phyloP scores from a whole-genome alignment of 2,797 vertebrate species.

The Channallabes apus region DNA sequence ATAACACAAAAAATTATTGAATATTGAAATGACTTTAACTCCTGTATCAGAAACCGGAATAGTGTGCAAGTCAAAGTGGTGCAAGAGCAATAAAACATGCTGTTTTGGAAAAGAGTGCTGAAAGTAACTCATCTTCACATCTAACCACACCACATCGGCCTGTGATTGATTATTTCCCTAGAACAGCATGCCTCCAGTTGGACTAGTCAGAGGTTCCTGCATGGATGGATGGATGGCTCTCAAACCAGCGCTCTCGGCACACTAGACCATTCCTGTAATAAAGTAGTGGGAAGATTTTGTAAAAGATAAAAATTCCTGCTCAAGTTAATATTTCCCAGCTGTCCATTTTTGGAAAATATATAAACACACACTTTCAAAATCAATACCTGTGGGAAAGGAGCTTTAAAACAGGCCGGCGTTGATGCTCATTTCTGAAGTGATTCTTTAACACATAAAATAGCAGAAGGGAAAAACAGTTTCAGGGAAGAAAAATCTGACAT shows the following conservation, averaged over 20 bases:
- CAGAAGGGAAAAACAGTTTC: not conserved
- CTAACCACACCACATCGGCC: not conserved
- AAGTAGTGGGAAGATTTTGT: not conserved
- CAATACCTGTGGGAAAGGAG: not conserved
- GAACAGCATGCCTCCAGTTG: not conserved
- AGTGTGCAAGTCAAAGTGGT: not conserved
- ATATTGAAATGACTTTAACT: too few relatives aligned
- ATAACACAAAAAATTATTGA: too few relatives aligned
- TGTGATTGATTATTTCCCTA: not conserved
- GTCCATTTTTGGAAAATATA: not conserved
- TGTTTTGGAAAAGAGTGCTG: not conserved
- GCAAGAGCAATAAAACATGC: not conserved
- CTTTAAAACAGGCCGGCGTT: not conserved
- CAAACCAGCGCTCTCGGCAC: not conserved
- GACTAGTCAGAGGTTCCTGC: too few relatives aligned
- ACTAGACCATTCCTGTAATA: not conserved
- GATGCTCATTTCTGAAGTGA: not conserved
- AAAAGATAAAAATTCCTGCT: not conserved
- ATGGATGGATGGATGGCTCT: too few relatives aligned
- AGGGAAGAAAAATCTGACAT: not conserved
- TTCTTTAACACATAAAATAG: not conserved
- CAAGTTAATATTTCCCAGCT: slow-evolving; percentile 7
- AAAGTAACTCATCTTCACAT: not conserved
- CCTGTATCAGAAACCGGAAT: not conserved
- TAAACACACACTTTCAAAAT: not conserved